phyloP scores from a whole-genome alignment of 2,113 vertebrate species.

The Brachyistius frenatus region DNA sequence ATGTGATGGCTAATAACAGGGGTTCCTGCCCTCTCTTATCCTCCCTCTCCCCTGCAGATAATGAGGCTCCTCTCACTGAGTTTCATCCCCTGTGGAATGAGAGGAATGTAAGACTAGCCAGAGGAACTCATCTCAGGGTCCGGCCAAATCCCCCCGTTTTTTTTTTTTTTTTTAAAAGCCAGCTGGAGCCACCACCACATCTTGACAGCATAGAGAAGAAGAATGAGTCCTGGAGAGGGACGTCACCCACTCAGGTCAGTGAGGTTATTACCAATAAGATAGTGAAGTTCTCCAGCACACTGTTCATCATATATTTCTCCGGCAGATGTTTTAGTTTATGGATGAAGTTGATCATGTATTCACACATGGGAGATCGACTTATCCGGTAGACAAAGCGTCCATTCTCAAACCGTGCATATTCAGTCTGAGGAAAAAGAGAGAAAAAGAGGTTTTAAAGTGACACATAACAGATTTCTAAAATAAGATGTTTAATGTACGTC shows the following conservation, averaged over 20 bases:
- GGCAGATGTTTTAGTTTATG: constrained; percentile 99
- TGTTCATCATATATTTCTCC: constrained; percentile 99
- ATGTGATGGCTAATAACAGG: constrained; percentile 65
- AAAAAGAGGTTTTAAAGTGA: background rate
- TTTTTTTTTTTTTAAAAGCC: constrained; percentile 26
- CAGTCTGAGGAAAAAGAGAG: constrained; percentile 85
- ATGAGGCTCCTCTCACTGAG: constrained; percentile 71
- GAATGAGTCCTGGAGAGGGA: constrained; percentile 39
- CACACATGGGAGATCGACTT: constrained; percentile 99
- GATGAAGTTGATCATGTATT: constrained; percentile 99
- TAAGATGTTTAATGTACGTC: background rate
- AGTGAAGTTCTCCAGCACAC: constrained; percentile 99
- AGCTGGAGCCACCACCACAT: constrained; percentile 55
- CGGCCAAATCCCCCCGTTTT: constrained; percentile 2
- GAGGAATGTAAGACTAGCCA: constrained; percentile 73
- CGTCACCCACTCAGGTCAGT: constrained; percentile 37
- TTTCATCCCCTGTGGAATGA: constrained; percentile 78
- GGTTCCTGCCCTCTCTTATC: constrained; percentile 57
- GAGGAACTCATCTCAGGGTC: constrained; percentile 52
- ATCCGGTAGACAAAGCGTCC: constrained; percentile 98
- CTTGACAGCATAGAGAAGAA: constrained; percentile 35
- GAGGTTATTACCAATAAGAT: constrained; percentile 93
- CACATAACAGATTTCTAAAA: background rate
- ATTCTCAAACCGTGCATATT: constrained; percentile 98
- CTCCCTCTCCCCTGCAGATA: constrained; percentile 72